Evolutionary conservation across 2,113 vertebrate species (phyloP), one percentile per base, ranked within the genome.

Genomic region (Melospiza georgiana): DNA sequence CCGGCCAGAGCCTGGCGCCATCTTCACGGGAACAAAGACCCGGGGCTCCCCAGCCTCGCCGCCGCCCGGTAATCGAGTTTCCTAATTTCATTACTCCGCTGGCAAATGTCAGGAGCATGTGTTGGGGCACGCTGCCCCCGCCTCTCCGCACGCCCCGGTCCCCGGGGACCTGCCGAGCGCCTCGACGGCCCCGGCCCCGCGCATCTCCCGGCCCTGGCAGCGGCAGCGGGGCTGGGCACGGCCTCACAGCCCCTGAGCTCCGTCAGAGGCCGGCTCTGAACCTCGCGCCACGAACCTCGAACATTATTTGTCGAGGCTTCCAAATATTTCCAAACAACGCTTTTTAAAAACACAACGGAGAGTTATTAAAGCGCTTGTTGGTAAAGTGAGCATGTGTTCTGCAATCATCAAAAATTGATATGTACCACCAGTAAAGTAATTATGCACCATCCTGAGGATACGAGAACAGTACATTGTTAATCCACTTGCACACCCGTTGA

Each of bases 321-420:
- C 94, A 97, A 97, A 97, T 98, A 98, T 98, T 98, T 98, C 96
- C 96, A 97, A 97, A 98, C 97, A 97, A 96, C 66, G 89, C 77
- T 97, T 98, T 94, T 97, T 96, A 66, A 98, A 97, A 97, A 96
- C 95, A 97, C 98, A 98, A 96, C 51, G 71, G 98, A 98, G 98
- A 98, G 96, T 98, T 98, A 98, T 98, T 98, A 98, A 98, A 93
- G 51, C 46, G 95, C 96, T 98, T 97, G 98, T 98, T 98, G 98
- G 97, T 98, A 97, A 97, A 98, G 97, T 82, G 95, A 98, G 97
- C 96, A 97, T 97, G 97, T 97, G 96, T 98, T 98, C 98, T 37
- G 93, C 97, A 98, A 98, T 98, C 98, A 98, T 98, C 98, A 98
- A 98, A 98, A 98, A 98, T 98, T 98, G 98, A 98, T 98, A 98